Evolutionary conservation across 2,888 invertebrate species (phyloP).

Genomic region (Acrobasis consociella): DNA sequence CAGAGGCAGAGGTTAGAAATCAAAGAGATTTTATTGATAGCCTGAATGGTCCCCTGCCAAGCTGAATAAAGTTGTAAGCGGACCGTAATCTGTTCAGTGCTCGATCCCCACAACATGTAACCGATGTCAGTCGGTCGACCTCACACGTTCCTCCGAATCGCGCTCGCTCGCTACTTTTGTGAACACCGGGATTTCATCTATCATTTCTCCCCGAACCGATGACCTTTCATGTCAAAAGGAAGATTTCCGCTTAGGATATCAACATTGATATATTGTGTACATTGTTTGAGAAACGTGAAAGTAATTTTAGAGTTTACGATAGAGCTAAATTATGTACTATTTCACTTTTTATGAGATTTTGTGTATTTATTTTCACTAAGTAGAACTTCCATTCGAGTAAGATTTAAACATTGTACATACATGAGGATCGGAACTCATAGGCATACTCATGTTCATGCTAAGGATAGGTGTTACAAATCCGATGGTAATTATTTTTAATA

Average conservation of each 20-base stretch:
- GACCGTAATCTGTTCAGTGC: conserved; percentile 67
- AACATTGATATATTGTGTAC: conserved; percentile 39
- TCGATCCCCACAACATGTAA: conserved; percentile 60
- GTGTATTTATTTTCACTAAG: too few species aligned
- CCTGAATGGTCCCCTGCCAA: conserved; percentile 49
- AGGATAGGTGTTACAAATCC: too few species aligned
- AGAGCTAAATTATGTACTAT: neutral
- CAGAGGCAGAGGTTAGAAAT: conserved; percentile 44
- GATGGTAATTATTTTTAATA: too few species aligned
- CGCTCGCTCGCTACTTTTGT: conserved; percentile 64
- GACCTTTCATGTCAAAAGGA: conserved; percentile 55
- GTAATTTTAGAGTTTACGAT: neutral
- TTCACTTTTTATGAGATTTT: too few species aligned
- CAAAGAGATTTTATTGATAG: conserved; percentile 60
- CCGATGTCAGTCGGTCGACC: conserved; percentile 65
- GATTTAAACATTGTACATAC: too few species aligned
- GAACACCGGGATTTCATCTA: conserved; percentile 63
- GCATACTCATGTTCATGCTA: too few species aligned
- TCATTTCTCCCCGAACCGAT: conserved; percentile 62
- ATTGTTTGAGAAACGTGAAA: conserved; percentile 5
- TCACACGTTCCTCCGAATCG: conserved; percentile 64
- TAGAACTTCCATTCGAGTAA: too few species aligned
- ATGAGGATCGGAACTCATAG: too few species aligned
- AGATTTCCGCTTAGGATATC: conserved; percentile 48
- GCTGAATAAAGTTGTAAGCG: conserved; percentile 66